Evolutionary conservation across 2,888 invertebrate genomes (phyloP).

Genomic region (Drosophila paramelanica): DNA sequence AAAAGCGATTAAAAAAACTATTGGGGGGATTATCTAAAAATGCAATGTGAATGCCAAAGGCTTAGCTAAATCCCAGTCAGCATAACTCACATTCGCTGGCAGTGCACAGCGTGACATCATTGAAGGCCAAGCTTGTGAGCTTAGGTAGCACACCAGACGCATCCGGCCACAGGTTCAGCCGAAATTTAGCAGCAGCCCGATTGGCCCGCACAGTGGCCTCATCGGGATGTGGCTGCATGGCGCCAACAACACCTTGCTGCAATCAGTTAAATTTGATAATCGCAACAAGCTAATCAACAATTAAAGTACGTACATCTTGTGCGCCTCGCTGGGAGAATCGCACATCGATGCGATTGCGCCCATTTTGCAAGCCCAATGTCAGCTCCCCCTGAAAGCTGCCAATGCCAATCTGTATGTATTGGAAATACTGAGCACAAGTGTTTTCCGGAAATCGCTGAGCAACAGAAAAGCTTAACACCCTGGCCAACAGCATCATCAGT

Average conservation of each 20-base stretch:
- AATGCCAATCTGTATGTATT: constrained; percentile 39
- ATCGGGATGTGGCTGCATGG: constrained; percentile 56
- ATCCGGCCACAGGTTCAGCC: constrained; percentile 45
- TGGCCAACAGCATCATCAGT: constrained; percentile 3
- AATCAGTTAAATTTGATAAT: background rate
- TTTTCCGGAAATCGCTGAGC: constrained; percentile 61
- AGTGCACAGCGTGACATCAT: constrained; percentile 46
- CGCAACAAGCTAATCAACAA: background rate
- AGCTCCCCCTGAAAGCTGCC: constrained; percentile 52
- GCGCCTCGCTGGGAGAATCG: constrained; percentile 52
- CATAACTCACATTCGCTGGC: constrained; percentile 61
- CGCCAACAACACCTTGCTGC: constrained; percentile 54
- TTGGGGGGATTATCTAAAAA: constrained; percentile 40
- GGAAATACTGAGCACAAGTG: constrained; percentile 49
- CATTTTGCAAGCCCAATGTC: constrained; percentile 50
- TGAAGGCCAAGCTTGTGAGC: constrained; percentile 43
- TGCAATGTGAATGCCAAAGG: background rate
- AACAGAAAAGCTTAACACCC: constrained; percentile 2
- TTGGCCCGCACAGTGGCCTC: constrained; percentile 15
- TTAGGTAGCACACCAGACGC: constrained; percentile 51
- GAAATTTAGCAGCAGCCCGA: constrained; percentile 40
- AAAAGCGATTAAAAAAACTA: constrained; percentile 59
- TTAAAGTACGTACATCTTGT: constrained; percentile 44
- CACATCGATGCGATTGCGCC: constrained; percentile 63
- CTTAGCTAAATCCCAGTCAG: background rate